Conservation (phyloP, 2,113 vertebrate genomes). For the Rhinoptilus africanus region DNA sequence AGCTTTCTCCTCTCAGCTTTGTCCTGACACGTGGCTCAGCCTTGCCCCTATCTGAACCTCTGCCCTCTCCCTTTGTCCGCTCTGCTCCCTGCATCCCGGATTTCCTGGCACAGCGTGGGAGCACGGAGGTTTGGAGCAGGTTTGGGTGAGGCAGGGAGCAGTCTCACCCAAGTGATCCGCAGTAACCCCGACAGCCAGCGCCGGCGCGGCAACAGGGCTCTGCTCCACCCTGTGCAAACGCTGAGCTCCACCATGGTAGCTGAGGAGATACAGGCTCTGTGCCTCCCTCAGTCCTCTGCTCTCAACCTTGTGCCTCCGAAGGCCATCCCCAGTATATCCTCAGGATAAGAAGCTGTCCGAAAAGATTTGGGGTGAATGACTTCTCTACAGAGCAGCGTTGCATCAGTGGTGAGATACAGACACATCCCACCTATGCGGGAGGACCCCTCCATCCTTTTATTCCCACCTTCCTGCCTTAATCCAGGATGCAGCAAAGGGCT, state of each 20-base stretch:
- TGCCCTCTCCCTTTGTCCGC: accelerated
- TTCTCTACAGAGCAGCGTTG: background rate
- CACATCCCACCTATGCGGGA: background rate
- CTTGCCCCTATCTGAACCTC: background rate
- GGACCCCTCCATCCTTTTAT: background rate
- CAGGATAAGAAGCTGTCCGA: background rate
- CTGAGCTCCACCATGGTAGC: background rate
- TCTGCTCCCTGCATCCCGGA: accelerated
- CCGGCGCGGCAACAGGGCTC: background rate
- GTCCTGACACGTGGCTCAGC: background rate
- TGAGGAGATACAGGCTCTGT: accelerated
- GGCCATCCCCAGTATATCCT: background rate
- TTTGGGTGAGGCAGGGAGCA: background rate
- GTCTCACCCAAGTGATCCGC: background rate
- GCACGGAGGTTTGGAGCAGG: background rate
- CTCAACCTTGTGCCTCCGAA: background rate
- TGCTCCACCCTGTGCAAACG: background rate
- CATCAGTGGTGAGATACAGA: background rate
- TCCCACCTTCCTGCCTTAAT: background rate
- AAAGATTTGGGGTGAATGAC: background rate
- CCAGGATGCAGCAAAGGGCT: no score
- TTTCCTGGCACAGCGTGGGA: background rate
- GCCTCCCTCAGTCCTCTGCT: background rate
- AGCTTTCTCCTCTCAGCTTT: background rate
- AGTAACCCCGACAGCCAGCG: background rate